Percentiles rank a stretch among this genome's conserved stretches.
phyloP scores from a whole-genome alignment of 1,140 invertebrate genomes.

The Agrypnia vestita region DNA sequence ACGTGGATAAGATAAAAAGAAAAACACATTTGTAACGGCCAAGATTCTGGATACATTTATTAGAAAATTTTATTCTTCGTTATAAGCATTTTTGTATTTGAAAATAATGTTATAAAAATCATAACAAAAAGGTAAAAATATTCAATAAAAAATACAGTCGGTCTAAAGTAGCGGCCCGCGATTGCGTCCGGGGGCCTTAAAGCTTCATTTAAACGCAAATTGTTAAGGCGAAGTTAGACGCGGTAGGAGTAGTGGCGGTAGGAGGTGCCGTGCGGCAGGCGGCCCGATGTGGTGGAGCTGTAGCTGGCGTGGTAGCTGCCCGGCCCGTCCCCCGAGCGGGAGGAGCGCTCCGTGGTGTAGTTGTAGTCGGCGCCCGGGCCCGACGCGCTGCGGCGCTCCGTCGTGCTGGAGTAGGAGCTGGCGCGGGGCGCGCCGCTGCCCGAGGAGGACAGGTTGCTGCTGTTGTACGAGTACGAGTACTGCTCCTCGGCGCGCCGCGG shows the following conservation, averaged over 20 bases:
- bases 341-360: conserved; percentile 81
- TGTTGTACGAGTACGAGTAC: conserved; percentile 88
- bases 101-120: conserved; percentile 23
- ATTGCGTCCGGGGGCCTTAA: conserved; percentile 4
- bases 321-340: conserved; percentile 80
- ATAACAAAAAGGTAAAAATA: conserved; percentile 36
- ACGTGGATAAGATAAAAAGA: conserved; percentile 35
- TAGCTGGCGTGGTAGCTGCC: conserved; percentile 82
- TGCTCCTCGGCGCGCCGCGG: conserved; percentile 82
- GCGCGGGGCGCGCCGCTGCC: conserved; percentile 73
- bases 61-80: conserved; percentile 28
- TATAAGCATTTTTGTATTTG: conserved; percentile 19
- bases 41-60: conserved; percentile 12
- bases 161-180: background rate
- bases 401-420: conserved; percentile 77
- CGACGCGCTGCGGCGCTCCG: conserved; percentile 78
- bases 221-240: conserved; percentile 74
- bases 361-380: conserved; percentile 80
- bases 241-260: conserved; percentile 90
- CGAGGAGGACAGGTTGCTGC: conserved; percentile 66
- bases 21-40: conserved; percentile 18
- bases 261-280: conserved; percentile 84
- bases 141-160: background rate
- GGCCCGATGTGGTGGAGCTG: conserved; percentile 82
- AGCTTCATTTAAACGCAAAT: conserved; percentile 6